phyloP scores from a whole-genome alignment of 2,888 invertebrate species.

The Stenodera caucasica region DNA sequence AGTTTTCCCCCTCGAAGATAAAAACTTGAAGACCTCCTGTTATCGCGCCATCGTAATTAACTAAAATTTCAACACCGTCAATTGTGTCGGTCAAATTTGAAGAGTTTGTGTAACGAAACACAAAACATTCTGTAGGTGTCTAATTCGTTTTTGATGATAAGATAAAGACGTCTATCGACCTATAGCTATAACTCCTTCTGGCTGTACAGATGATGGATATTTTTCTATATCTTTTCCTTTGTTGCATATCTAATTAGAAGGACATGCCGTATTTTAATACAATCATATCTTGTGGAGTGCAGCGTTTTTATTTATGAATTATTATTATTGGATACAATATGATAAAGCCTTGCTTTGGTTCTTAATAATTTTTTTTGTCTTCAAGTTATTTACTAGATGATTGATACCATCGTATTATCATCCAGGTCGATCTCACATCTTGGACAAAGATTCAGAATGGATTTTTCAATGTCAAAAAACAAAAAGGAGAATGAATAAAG shows the following conservation, averaged over 20 bases:
- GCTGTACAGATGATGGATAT: too few relatives aligned
- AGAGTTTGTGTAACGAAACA: background rate
- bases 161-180: background rate
- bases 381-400: background rate
- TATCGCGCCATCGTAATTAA: background rate
- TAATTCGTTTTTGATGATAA: conserved; percentile 3
- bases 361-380: background rate
- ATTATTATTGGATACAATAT: background rate
- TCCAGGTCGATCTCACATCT: background rate
- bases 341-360: background rate
- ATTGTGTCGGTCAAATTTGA: background rate
- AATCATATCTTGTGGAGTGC: background rate
- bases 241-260: background rate
- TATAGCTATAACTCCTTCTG: too few relatives aligned
- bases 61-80: conserved; percentile 2
- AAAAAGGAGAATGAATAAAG: background rate
- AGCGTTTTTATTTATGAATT: background rate
- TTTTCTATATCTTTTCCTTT: background rate
- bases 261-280: background rate
- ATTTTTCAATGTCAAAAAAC: background rate
- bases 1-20: too few relatives aligned
- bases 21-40: background rate
- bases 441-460: background rate
- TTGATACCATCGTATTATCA: conserved; percentile 3
- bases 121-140: conserved; percentile 4